Conservation (phyloP, 1,140 invertebrate species). For the Halesus radiatus region DNA sequence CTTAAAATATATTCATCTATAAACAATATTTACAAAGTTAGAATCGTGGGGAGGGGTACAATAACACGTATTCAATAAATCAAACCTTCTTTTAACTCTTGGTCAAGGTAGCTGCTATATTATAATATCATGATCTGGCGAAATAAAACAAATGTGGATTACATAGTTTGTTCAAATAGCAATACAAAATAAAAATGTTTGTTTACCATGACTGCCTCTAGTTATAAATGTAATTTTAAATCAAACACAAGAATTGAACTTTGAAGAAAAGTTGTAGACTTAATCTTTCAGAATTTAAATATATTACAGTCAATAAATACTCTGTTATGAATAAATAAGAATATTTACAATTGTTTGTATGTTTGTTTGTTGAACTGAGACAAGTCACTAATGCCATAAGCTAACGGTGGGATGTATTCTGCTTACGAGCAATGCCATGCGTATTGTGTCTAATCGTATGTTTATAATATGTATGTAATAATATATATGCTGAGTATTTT, state of each 20-base stretch:
- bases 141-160: neutral
- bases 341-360: constrained; percentile 9
- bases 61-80: neutral
- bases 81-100: constrained; percentile 4
- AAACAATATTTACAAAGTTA: constrained; percentile 54
- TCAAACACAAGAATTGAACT: neutral
- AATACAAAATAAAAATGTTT: neutral
- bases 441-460: constrained; percentile 36
- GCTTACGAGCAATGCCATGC: constrained; percentile 56
- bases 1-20: constrained; percentile 41
- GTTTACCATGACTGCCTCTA: neutral
- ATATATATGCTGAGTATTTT: constrained; percentile 40
- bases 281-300: constrained; percentile 24
- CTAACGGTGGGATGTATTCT: constrained; percentile 58
- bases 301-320: constrained; percentile 35
- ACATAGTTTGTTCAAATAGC: neutral
- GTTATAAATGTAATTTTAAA: neutral
- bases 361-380: constrained; percentile 31
- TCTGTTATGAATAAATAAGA: constrained; percentile 29
- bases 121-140: constrained; percentile 16
- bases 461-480: neutral
- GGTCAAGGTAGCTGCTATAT: neutral
- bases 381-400: constrained; percentile 55
- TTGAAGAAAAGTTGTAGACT: neutral
- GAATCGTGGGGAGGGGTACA: neutral